These are phyloP conservation scores for Neodiprion pinetum DNA, from an alignment of 1,140 invertebrate species.

Conservation along the genomic window DNA sequence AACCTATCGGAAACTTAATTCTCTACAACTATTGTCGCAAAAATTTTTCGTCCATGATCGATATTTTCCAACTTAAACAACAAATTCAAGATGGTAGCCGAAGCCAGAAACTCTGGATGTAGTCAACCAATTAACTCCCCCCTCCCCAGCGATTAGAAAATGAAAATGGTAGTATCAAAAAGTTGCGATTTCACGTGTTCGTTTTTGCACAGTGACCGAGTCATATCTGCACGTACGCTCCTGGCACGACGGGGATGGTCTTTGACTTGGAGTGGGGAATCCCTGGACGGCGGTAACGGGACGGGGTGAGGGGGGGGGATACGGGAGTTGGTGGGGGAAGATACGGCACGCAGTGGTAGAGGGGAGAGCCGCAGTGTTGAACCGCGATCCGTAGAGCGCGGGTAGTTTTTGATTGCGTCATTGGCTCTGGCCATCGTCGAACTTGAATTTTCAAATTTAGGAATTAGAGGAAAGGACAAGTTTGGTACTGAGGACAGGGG, in stretches of 20 bases:
- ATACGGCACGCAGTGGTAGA: conserved; percentile 28
- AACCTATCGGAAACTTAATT: too few species aligned
- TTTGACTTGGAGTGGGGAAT: background rate
- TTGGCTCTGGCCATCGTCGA: background rate
- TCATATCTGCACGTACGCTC: background rate
- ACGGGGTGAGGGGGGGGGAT: conserved; percentile 25
- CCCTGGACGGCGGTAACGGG: background rate
- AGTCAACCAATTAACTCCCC: too few species aligned
- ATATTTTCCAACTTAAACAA: too few species aligned
- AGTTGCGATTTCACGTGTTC: background rate
- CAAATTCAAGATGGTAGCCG: too few species aligned
- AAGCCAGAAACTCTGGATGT: too few species aligned
- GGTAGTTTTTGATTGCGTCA: conserved; percentile 21
- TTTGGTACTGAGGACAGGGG: conserved; percentile 24
- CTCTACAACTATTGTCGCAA: too few species aligned
- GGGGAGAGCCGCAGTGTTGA: conserved; percentile 48
- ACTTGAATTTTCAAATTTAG: too few species aligned
- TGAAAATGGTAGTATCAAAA: background rate
- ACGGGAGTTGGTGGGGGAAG: background rate
- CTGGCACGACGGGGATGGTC: background rate
- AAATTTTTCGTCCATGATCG: too few species aligned
- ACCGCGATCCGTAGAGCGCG: conserved; percentile 43
- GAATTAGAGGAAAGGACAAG: conserved; percentile 20
- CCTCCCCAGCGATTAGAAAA: too few species aligned
- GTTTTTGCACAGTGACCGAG: background rate